phyloP scores from a whole-genome alignment of 2,113 vertebrate species.

The Sisor rabdophorus region DNA sequence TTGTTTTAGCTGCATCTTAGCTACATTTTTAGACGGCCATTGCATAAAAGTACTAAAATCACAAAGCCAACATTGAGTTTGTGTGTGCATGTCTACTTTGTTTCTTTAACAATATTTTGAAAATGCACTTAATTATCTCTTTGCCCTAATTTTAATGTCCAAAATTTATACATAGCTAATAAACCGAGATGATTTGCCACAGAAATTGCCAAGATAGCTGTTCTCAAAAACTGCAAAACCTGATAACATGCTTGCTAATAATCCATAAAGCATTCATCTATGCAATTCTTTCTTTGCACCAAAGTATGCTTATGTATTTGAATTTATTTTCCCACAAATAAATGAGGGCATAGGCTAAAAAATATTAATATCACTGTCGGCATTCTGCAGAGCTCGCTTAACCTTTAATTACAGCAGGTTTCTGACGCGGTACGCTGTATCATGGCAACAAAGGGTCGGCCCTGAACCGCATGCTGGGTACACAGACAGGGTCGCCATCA shows the following conservation, averaged over 20 bases:
- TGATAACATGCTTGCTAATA: not conserved
- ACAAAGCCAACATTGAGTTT: not conserved
- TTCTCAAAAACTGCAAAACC: not conserved
- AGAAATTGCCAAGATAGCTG: not conserved
- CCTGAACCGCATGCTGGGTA: conserved; percentile 25
- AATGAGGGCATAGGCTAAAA: conserved; percentile 19
- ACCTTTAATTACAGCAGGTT: conserved; percentile 53
- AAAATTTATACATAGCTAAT: not conserved
- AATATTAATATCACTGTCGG: conserved; percentile 45
- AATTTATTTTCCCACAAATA: not conserved
- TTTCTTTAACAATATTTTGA: not conserved
- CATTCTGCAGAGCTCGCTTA: conserved; percentile 54
- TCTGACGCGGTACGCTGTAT: conserved; percentile 11
- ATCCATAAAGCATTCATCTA: not conserved
- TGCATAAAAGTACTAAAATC: not conserved
- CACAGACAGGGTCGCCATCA: conserved; percentile 49
- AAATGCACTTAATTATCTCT: not conserved
- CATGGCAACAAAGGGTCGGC: conserved; percentile 23
- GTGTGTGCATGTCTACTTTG: not conserved
- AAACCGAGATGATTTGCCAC: not conserved
- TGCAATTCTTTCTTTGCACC: conserved; percentile 2
- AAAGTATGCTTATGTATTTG: not conserved
- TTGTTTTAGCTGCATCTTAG: conserved; percentile 16
- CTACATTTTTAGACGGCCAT: not conserved
- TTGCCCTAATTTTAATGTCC: not conserved